Conservation (phyloP, 2,797 vertebrate genomes). For the Lagorchestes hirsutus region DNA sequence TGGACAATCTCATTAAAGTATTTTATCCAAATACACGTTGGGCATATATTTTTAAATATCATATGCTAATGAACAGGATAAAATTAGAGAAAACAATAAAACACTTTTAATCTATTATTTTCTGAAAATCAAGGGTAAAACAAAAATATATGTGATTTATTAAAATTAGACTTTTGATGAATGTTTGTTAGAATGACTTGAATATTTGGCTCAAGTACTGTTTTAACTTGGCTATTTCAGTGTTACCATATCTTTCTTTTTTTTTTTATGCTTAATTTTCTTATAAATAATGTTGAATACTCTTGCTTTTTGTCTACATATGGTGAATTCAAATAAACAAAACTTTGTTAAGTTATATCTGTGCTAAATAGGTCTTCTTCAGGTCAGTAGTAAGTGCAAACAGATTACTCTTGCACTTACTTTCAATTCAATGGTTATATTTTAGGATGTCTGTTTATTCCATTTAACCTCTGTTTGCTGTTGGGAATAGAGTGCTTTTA, state of each 20-base stretch:
- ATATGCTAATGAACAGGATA: not conserved
- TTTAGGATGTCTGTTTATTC: not conserved
- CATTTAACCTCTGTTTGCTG: conserved; percentile 24
- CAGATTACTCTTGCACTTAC: conserved; percentile 6
- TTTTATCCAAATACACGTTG: conserved; percentile 37
- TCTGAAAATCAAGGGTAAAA: conserved; percentile 22
- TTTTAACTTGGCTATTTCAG: not conserved
- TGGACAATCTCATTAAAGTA: conserved; percentile 30
- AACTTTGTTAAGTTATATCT: not conserved
- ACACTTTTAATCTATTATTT: not conserved
- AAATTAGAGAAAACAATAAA: not conserved
- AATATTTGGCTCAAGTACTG: not conserved
- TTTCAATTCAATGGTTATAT: not conserved
- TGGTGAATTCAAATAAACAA: not conserved
- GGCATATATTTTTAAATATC: conserved; percentile 38
- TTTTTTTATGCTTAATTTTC: not conserved
- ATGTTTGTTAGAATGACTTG: not conserved
- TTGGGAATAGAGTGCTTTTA: not conserved
- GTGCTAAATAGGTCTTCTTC: conserved; percentile 1
- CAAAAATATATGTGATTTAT: conserved; percentile 11
- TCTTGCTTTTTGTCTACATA: not conserved
- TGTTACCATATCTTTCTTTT: not conserved
- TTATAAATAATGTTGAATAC: conserved; percentile 15
- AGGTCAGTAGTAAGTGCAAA: conserved; percentile 5
- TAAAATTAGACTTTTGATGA: conserved; percentile 28